A percentile compares a stretch with the other conserved stretches of the same genome.
These are phyloP conservation scores for Pteronura brasiliensis DNA, from an alignment of 2,113 vertebrate species.

Conservation along the genomic window DNA sequence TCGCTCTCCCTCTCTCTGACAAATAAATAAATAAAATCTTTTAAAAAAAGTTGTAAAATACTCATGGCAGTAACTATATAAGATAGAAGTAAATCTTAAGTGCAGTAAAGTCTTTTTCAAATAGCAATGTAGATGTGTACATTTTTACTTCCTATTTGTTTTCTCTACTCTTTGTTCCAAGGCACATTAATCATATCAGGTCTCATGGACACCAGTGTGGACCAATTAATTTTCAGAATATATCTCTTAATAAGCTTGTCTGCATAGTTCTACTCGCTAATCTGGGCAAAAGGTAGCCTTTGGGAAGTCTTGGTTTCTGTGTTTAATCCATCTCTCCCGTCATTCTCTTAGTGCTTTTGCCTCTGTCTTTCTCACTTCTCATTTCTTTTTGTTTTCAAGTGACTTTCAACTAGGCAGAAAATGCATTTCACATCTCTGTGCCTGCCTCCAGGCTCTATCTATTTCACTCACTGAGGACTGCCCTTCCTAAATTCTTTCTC, in stretches of 20 bases:
- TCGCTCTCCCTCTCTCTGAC: too few species aligned
- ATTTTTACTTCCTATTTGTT: neutral
- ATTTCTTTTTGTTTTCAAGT: slow-evolving; percentile 15
- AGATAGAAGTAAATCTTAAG: slow-evolving; percentile 31
- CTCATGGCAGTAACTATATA: neutral
- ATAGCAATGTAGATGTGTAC: neutral
- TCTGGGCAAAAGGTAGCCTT: neutral
- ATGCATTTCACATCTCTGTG: neutral
- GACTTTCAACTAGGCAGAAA: slow-evolving; percentile 39
- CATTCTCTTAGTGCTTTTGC: neutral
- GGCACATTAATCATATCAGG: neutral
- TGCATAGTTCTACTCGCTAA: neutral
- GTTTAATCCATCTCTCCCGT: neutral
- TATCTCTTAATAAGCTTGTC: neutral
- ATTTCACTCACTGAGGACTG: neutral
- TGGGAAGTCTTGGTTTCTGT: neutral
- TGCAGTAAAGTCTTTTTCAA: neutral
- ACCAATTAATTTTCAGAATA: neutral
- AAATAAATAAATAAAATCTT: too few species aligned
- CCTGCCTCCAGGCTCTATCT: neutral
- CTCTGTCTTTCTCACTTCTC: neutral
- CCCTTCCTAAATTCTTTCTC: neutral
- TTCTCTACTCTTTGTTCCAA: neutral
- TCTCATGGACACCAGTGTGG: neutral
- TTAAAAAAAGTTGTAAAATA: neutral